Evolutionary conservation across 2,113 vertebrate species (phyloP), one percentile per base, ranked within the genome.

Genomic region (Opisthocomus hoazin): DNA sequence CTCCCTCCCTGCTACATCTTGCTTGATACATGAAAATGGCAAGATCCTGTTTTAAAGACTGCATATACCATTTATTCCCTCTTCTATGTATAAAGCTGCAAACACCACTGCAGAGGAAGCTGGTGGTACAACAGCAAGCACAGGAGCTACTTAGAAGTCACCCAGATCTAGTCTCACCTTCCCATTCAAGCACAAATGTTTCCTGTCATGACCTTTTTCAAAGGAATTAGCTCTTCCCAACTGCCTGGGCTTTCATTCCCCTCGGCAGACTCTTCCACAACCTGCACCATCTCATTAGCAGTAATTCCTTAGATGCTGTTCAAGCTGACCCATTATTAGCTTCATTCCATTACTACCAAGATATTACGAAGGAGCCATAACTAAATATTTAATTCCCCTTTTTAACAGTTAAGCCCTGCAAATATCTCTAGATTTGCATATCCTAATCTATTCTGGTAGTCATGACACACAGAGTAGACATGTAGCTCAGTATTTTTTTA

Each of bases 301-400:
- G 75, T 56, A 94, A 92, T 90, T 95, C 79, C 92, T 93, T 48
- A 80, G 56, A 66, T 53, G 74, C 39, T 66, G 39, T 78, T 92
- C 93, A 96, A 94, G 64, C 37, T 64, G 76, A 86, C 90, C 73
- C 79, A 84, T 86, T 88, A 92, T 88, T 46, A 90, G 46, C 56
- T 81, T 90, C 82, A 64, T 68, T 77, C 51, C 92, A 78, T 68
- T 86, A 74, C 48, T 66, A 56, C 3, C 0, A 56, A 81, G 68
- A 36, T 84, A 84, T 22, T 78, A 51, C 18, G 32, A 88, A 88
- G 27, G 34, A 90, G 83, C 6, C 69, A 71, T 81, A 96, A 90
- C 24, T 93, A 94, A 94, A 68, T 58, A 95, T 70, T 89, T 92
- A 78, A 96, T 68, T 84, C 74, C 15, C 65, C 79, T 92, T 93